phyloP scores from a whole-genome alignment of 2,888 invertebrate species.

The Periphyllus acericola region DNA sequence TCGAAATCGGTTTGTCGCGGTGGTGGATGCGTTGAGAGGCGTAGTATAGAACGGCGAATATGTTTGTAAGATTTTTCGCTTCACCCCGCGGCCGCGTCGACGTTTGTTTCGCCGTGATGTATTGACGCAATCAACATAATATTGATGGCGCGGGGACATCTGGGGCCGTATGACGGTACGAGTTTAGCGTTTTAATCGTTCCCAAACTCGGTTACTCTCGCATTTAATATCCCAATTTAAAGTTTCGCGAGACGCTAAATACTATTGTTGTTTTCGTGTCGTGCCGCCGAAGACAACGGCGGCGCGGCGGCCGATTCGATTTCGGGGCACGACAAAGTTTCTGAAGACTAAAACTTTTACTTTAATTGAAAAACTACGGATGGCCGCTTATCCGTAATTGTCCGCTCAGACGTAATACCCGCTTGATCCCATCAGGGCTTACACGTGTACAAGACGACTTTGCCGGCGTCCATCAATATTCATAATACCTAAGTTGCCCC shows the following conservation, averaged over 20 bases:
- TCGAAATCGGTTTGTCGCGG: neutral
- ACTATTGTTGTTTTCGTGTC: constrained; percentile 30
- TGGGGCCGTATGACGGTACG: constrained; percentile 8
- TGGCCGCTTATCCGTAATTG: constrained; percentile 35
- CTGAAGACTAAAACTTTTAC: constrained; percentile 31
- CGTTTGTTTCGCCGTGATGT: neutral
- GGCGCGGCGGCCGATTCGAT: constrained; percentile 21
- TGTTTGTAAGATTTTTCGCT: no score
- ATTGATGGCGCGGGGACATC: constrained; percentile 25
- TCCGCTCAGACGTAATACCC: constrained; percentile 30
- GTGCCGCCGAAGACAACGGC: constrained; percentile 7
- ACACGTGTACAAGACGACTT: constrained; percentile 8
- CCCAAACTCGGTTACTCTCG: neutral
- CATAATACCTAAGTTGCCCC: neutral
- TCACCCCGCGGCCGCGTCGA: no score
- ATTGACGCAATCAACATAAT: neutral
- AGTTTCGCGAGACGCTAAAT: constrained; percentile 43
- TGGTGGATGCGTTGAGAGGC: no score
- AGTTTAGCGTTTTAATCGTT: constrained; percentile 27
- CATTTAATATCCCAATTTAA: constrained; percentile 52
- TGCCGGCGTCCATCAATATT: constrained; percentile 1
- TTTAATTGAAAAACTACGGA: constrained; percentile 56
- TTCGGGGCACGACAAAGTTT: constrained; percentile 13
- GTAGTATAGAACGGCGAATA: no score
- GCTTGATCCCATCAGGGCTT: constrained; percentile 39